Conservation (phyloP, 2,113 vertebrate species). For the Chunga burmeisteri region DNA sequence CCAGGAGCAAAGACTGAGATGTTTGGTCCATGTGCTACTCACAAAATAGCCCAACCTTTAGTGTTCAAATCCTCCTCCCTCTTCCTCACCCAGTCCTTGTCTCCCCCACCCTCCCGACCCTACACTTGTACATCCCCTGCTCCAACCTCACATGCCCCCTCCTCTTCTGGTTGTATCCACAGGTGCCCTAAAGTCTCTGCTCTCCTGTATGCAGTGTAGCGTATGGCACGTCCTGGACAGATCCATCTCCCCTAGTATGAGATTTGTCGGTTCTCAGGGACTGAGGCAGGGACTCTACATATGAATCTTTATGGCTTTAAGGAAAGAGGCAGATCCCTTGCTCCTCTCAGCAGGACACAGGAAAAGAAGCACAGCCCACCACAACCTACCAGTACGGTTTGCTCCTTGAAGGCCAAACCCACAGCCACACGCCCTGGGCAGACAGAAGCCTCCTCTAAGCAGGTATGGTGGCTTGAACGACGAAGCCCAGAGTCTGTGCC, state of each 20-base stretch:
- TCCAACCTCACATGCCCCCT: neutral
- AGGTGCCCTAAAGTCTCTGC: neutral
- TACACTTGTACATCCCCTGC: neutral
- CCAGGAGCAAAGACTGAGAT: neutral
- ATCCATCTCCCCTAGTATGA: neutral
- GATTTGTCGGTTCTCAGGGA: neutral
- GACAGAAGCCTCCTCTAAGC: neutral
- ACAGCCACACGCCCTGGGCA: rapidly evolving
- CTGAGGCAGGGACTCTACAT: too few species aligned
- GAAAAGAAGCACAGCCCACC: neutral
- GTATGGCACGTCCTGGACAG: neutral
- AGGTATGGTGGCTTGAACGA: neutral
- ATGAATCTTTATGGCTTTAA: neutral
- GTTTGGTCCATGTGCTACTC: neutral
- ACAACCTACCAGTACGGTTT: rapidly evolving
- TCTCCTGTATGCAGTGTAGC: neutral
- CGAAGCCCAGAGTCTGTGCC: neutral
- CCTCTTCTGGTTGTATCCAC: neutral
- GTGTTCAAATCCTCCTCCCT: neutral
- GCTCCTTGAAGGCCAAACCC: neutral
- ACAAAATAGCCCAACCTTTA: neutral
- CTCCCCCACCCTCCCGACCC: too few species aligned
- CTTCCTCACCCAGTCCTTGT: neutral
- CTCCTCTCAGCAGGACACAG: neutral
- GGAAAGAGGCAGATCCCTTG: neutral